Base-by-base conservation (phyloP, 2,113 vertebrate species). In the Calypte anna region DNA sequence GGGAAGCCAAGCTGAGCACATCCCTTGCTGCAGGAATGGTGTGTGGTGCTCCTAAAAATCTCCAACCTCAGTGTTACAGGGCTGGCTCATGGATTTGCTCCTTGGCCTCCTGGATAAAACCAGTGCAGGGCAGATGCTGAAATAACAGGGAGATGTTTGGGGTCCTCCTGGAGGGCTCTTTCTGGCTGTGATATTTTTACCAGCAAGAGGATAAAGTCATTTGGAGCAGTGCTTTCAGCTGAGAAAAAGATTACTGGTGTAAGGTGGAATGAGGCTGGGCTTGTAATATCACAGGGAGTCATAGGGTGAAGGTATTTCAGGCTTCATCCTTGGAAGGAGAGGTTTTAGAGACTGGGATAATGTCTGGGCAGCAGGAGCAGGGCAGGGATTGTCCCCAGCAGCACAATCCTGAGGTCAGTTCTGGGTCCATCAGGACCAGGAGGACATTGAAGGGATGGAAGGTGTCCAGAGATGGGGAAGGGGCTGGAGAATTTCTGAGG, bases 51-150 rank as follows among this genome's bases (percentile, higher is more conserved):
- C 76, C 40, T 13, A 40, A 40, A 38, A 7, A 43, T 46, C 59
- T 77, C 74, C 33, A 51, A 4, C 3, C 12, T 22, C 70, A 57
- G 9, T 18, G 1, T 0, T 31, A 18, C 8, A 12, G 0, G 58
- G 73, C 15, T 3, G n/a, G 76, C 13, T 70, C 84, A 44, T 0
- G 1, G 64, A 15, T 80, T 46, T 48, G 4, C 17, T 62, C 3
- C 51, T 66, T 30, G 24, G 19, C 48, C 82, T 51, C 33, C 61
- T 54, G 67, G 62, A 17, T 40, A 76, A 66, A 76, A 68, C 31
- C 50, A 33, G 5, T 28, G 44, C 54, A 54, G 38, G 62, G 38
- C 38, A 69, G 76, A 25, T 62, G 77, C 73, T 1, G 15, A 31
- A 79, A 63, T 15, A 48, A 23, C 54, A 40, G 31, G 6, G 4